phyloP scores from a whole-genome alignment of 2,888 invertebrate genomes.

The Sabatieria punctata region DNA sequence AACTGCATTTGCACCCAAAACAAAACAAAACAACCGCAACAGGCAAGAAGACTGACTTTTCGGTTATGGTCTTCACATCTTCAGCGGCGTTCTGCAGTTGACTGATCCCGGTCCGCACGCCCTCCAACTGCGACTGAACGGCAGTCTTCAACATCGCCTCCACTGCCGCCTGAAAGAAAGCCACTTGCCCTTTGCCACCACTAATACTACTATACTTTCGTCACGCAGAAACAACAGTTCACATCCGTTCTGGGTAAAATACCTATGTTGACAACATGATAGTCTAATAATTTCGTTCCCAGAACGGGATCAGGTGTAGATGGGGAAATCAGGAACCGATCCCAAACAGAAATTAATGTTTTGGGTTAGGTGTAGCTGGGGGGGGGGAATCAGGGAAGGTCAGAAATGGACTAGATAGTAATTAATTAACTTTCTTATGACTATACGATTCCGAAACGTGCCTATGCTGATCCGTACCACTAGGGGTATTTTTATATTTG shows the following conservation, averaged over 20 bases:
- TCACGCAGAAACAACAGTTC: background rate
- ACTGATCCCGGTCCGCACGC: conserved; percentile 76
- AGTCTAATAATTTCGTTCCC: too few species aligned
- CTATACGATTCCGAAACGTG: too few species aligned
- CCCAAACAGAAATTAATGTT: too few species aligned
- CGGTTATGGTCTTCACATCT: conserved; percentile 52
- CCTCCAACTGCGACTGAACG: conserved; percentile 92
- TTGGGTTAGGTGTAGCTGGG: too few species aligned
- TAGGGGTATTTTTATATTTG: too few species aligned
- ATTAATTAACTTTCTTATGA: too few species aligned
- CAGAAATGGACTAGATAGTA: too few species aligned
- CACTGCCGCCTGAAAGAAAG: conserved; percentile 52
- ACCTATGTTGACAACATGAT: too few species aligned
- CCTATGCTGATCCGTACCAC: too few species aligned
- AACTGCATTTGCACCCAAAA: background rate
- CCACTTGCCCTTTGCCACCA: background rate
- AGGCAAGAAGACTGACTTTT: conserved; percentile 40
- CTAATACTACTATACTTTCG: background rate
- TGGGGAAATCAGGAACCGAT: too few species aligned
- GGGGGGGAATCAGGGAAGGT: too few species aligned
- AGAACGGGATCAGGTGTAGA: too few species aligned
- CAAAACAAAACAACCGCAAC: conserved; percentile 1
- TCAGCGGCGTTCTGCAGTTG: conserved; percentile 67
- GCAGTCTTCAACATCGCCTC: conserved; percentile 93
- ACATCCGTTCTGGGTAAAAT: conserved; percentile 48